Evolutionary conservation across 2,113 vertebrate species (phyloP).

Genomic region (Athene cunicularia): DNA sequence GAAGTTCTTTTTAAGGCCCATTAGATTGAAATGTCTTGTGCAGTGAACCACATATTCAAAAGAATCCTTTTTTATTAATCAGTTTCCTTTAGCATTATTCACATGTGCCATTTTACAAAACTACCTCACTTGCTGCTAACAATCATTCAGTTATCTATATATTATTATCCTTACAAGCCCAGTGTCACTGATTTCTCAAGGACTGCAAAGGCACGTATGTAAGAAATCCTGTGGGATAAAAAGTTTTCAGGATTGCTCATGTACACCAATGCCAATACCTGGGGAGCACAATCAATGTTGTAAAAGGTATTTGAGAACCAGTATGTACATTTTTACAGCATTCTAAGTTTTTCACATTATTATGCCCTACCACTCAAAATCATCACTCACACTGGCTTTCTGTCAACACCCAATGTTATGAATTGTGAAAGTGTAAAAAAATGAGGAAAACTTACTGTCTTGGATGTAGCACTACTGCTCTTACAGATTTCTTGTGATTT

Average conservation of each 20-base stretch:
- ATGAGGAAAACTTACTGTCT: constrained; percentile 84
- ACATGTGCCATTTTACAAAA: neutral
- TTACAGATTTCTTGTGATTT: constrained; percentile 97
- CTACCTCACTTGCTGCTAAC: neutral
- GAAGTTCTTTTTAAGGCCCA: neutral
- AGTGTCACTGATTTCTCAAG: neutral
- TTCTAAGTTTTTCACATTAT: neutral
- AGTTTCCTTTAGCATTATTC: neutral
- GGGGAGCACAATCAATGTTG: neutral
- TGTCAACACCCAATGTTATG: neutral
- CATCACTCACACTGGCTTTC: neutral
- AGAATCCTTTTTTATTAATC: neutral
- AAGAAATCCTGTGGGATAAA: neutral
- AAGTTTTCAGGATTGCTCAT: neutral
- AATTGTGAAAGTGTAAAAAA: neutral
- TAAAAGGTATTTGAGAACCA: neutral
- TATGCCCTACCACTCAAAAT: neutral
- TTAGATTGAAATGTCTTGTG: neutral
- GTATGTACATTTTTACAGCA: neutral
- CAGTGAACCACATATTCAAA: neutral
- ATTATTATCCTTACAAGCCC: neutral
- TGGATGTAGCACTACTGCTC: constrained; percentile 91
- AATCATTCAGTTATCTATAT: neutral
- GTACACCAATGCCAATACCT: neutral
- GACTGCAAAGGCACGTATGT: neutral